Conservation (phyloP, 2,113 vertebrate genomes). For the Eclectus roratus region DNA sequence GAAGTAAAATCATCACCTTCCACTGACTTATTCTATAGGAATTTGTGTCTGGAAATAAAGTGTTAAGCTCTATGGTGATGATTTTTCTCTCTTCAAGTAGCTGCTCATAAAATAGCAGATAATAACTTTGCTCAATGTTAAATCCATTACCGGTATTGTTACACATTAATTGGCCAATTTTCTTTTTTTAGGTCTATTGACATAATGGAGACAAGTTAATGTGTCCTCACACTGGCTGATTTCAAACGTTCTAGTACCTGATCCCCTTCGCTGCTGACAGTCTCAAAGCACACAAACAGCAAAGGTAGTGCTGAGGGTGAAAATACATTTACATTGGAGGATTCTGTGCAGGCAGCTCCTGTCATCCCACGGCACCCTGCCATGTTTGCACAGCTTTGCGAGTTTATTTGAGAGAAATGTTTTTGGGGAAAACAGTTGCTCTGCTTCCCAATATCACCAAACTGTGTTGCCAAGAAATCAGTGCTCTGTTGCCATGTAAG, state of each 20-base stretch:
- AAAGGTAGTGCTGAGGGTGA: background rate
- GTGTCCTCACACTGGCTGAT: background rate
- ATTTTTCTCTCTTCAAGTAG: constrained; percentile 8
- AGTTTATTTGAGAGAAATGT: background rate
- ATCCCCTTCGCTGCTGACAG: background rate
- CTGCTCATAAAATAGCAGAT: constrained; percentile 27
- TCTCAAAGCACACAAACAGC: background rate
- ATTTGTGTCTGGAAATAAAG: background rate
- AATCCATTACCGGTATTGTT: constrained; percentile 44
- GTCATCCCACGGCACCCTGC: background rate
- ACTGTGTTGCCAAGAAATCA: background rate
- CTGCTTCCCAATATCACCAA: background rate
- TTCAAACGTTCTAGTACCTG: background rate
- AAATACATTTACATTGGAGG: background rate
- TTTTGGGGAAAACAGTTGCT: background rate
- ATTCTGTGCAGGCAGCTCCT: background rate
- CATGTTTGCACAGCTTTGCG: accelerated
- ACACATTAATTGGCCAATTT: constrained; percentile 60
- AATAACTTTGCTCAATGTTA: constrained; percentile 43
- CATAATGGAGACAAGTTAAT: constrained; percentile 52
- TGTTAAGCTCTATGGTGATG: background rate
- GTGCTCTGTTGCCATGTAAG: background rate
- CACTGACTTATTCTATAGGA: background rate
- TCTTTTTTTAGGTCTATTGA: constrained; percentile 35
- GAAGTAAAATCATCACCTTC: background rate